phyloP scores from a whole-genome alignment of 2,888 invertebrate genomes.

The Pandemis corylana region DNA sequence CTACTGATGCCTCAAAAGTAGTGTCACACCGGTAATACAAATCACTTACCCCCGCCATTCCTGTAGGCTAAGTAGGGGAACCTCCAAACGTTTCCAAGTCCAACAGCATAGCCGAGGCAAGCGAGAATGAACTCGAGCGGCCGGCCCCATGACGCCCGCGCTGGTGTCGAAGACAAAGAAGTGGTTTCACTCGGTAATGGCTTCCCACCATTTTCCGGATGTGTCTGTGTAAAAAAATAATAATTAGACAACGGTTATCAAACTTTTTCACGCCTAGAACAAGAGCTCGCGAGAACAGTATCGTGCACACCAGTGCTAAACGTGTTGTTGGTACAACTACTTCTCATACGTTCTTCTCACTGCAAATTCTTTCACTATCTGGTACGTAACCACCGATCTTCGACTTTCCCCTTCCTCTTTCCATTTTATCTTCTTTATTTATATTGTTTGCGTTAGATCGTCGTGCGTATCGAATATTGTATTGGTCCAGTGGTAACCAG shows the following conservation, averaged over 20 bases:
- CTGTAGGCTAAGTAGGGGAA: constrained; percentile 92
- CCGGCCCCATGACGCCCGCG: constrained; percentile 85
- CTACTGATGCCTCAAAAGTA: not conserved
- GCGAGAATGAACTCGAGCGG: constrained; percentile 90
- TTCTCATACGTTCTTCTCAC: no score
- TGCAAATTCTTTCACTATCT: no score
- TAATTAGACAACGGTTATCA: not conserved
- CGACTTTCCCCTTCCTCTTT: no score
- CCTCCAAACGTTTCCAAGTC: constrained; percentile 92
- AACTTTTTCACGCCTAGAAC: no score
- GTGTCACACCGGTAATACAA: not conserved
- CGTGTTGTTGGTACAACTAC: no score
- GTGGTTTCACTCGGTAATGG: constrained; percentile 42
- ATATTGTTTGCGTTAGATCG: no score
- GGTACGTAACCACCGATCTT: no score
- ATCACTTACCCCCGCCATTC: constrained; percentile 89
- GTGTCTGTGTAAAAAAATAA: constrained; percentile 52
- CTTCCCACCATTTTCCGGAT: constrained; percentile 52
- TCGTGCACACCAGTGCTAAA: no score
- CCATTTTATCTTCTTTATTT: no score
- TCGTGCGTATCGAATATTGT: no score
- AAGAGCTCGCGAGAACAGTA: no score
- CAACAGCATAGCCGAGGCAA: constrained; percentile 91
- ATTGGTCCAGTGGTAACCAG: no score
- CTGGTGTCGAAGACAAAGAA: constrained; percentile 52